Percentiles rank a stretch among this genome's conserved stretches.
Conservation (phyloP, 2,113 vertebrate species). For the Alectura lathami region DNA sequence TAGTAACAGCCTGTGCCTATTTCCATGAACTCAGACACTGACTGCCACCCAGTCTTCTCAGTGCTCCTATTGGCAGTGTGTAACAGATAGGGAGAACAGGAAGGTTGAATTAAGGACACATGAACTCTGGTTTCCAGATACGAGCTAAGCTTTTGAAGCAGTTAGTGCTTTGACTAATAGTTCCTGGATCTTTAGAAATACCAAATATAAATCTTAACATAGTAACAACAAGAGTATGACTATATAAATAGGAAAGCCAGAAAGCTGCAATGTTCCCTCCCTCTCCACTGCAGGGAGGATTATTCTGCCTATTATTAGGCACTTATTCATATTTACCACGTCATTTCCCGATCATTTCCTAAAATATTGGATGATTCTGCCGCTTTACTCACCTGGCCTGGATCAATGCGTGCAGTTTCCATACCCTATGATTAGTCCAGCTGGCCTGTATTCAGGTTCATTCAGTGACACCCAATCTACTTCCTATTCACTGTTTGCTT, state of each 20-base stretch:
- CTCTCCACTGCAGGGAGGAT: not conserved
- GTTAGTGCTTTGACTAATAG: not conserved
- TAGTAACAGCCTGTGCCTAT: not conserved
- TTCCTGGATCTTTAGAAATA: not conserved
- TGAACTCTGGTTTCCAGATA: not conserved
- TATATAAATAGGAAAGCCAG: not conserved
- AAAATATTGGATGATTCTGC: not conserved
- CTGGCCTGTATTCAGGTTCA: not conserved
- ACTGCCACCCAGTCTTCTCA: not conserved
- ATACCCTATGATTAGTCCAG: not conserved
- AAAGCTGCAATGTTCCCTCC: not conserved
- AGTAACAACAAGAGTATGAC: not conserved
- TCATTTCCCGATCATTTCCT: not conserved
- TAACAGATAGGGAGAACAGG: not conserved
- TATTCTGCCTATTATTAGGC: not conserved
- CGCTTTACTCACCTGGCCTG: not conserved
- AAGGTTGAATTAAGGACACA: not conserved
- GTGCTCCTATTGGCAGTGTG: not conserved
- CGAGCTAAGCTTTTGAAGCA: not conserved
- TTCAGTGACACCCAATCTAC: not conserved
- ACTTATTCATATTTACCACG: not conserved
- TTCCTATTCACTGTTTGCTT: not conserved
- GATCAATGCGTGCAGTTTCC: not conserved
- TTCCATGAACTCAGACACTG: not conserved
- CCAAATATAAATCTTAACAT: not conserved